Percentiles rank a stretch among this genome's conserved stretches.
phyloP scores from a whole-genome alignment of 2,113 vertebrate genomes.

The Eonycteris spelaea region DNA sequence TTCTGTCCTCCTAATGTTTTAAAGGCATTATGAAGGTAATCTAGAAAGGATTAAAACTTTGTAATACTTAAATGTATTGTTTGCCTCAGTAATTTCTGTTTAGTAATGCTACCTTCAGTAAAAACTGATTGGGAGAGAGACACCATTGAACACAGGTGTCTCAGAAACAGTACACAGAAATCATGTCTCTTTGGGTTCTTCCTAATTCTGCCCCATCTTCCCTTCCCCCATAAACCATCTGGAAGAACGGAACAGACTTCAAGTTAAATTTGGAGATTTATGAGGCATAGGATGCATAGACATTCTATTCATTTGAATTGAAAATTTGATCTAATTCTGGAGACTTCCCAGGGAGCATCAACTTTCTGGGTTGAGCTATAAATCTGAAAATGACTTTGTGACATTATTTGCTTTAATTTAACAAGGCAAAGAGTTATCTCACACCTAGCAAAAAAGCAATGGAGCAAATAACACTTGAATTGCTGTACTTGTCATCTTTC shows the following conservation, averaged over 20 bases:
- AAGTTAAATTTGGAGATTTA: constrained; percentile 72
- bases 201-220: constrained; percentile 45
- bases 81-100: constrained; percentile 23
- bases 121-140: constrained; percentile 7
- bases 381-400: constrained; percentile 62
- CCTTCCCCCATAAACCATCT: constrained; percentile 48
- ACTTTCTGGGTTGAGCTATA: constrained; percentile 53
- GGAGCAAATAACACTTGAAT: constrained; percentile 6
- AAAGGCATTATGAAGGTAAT: neutral
- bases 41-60: neutral
- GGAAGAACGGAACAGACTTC: constrained; percentile 62
- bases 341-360: constrained; percentile 50
- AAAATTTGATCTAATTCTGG: constrained; percentile 73
- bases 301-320: constrained; percentile 73
- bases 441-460: constrained; percentile 41
- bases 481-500: constrained; percentile 10
- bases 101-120: neutral
- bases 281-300: constrained; percentile 54
- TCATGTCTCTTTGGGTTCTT: constrained; percentile 44
- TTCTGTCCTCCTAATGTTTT: neutral
- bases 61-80: neutral
- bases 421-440: constrained; percentile 49
- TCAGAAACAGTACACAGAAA: neutral
- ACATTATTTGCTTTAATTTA: constrained; percentile 62
- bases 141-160: neutral